Percentiles rank a stretch among this genome's conserved stretches.
Conservation (phyloP, 1,140 invertebrate species). For the Archivesica marissinica region DNA sequence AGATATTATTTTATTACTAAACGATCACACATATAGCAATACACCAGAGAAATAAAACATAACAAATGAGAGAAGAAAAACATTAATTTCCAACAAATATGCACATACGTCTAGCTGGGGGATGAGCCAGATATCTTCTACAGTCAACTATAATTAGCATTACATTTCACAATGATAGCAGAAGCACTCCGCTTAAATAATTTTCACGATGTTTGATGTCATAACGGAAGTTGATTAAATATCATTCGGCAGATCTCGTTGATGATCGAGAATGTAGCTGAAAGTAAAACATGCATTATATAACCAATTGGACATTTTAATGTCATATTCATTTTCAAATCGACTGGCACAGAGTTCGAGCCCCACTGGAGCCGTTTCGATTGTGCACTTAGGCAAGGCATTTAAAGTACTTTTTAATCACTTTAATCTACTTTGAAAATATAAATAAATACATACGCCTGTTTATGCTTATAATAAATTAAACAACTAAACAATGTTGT, state of each 20-base stretch:
- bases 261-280: neutral
- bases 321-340: no score
- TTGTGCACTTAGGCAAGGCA: no score
- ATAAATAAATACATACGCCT: no score
- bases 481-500: no score
- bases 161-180: neutral
- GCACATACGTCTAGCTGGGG: constrained; percentile 12
- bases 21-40: constrained; percentile 10
- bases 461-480: no score
- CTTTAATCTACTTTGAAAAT: no score
- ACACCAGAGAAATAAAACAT: neutral
- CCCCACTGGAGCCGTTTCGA: no score
- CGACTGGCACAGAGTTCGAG: no score
- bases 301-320: no score
- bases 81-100: constrained; percentile 12
- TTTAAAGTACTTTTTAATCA: no score
- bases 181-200: neutral
- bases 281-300: neutral
- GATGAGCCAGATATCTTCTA: constrained; percentile 13
- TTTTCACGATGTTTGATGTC: neutral
- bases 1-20: constrained; percentile 49
- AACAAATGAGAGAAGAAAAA: constrained; percentile 10
- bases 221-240: neutral
- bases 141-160: neutral
- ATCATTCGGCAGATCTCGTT: neutral